A percentile compares a stretch with the other conserved stretches of the same genome.
Conservation (phyloP, 2,113 vertebrate species). For the Esox niger region DNA sequence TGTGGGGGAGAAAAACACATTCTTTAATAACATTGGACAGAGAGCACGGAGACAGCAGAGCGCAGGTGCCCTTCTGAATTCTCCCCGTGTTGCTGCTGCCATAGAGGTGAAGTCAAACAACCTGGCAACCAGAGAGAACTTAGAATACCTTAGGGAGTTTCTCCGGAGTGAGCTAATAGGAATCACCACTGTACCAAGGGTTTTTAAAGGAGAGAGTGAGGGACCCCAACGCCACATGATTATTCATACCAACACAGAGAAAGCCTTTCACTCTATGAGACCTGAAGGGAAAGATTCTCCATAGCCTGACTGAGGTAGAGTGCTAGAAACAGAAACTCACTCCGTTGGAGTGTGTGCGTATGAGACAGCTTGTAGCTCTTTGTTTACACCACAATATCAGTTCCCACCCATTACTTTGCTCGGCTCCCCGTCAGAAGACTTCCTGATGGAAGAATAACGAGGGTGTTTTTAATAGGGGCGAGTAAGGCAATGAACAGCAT, state of each 20-base stretch:
- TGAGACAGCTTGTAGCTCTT: background rate
- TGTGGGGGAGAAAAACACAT: conserved; percentile 12
- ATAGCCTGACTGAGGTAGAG: background rate
- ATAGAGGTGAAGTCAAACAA: background rate
- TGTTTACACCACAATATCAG: background rate
- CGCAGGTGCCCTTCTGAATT: conserved; percentile 38
- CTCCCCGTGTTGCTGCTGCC: conserved; percentile 9
- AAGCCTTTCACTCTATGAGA: background rate
- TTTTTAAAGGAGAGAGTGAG: background rate
- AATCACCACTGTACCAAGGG: conserved; percentile 18
- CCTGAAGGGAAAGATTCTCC: background rate
- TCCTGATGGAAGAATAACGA: background rate
- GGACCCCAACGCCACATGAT: background rate
- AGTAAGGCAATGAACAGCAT: background rate
- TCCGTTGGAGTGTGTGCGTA: background rate
- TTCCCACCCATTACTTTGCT: too few species aligned
- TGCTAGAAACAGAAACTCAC: background rate
- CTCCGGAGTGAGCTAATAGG: conserved; percentile 16
- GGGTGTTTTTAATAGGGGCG: background rate
- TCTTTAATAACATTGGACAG: conserved; percentile 16
- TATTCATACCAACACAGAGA: conserved; percentile 16
- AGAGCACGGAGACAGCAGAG: background rate
- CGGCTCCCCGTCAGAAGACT: too few species aligned
- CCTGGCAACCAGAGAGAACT: conserved; percentile 10
- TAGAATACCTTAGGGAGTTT: conserved; percentile 26